Base-by-base conservation (phyloP, 2,113 vertebrate genomes). In the Gymnorhina tibicen region DNA sequence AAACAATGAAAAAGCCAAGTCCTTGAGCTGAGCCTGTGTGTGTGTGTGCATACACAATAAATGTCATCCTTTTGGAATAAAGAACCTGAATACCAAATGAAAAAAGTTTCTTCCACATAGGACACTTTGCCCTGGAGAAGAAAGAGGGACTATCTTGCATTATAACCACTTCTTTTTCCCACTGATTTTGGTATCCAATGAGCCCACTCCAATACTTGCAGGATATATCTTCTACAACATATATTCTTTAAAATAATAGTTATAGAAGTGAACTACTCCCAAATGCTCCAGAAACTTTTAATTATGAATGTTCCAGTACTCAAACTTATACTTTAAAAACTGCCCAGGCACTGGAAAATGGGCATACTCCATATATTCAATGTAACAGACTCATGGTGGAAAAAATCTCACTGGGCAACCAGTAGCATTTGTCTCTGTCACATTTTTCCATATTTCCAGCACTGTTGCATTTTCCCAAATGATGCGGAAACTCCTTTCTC, bases 371-470 rank as follows among this genome's bases (percentile, higher is more conserved):
- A 30, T 91, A 87, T 52, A 87, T 80, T 94, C 79, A 92, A 92
- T 95, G 91, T 82, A 97, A 74, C 74, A 94, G 86, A 96, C 92
- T 95, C 95, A 85, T 0, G 53, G 86, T 96, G 96, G 97, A 96
- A 97, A 97, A 95, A 93, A 95, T 94, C 87, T 89, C 66, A 44
- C 89, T 91, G 90, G 96, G 94, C 97, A 97, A 94, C 46, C 85
- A 49, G 69, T 11, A 94, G 53, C 87, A 42, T 85, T 87, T 62
- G 80, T 80, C 75, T 93, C 33, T 84, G 91, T 89, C 95, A 85
- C 37, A 35, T n/a, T n/a, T n/a, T n/a, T n/a, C n/a, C n/a, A 28
- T 77, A 67, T 97, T 97, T 97, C 97, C 97, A 97, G 94, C 93
- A 35, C 59, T 0, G 4, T 7, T 87, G 73, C 85, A 32, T 86